phyloP scores from a whole-genome alignment of 2,797 vertebrate genomes.

The Nothura maculosa region DNA sequence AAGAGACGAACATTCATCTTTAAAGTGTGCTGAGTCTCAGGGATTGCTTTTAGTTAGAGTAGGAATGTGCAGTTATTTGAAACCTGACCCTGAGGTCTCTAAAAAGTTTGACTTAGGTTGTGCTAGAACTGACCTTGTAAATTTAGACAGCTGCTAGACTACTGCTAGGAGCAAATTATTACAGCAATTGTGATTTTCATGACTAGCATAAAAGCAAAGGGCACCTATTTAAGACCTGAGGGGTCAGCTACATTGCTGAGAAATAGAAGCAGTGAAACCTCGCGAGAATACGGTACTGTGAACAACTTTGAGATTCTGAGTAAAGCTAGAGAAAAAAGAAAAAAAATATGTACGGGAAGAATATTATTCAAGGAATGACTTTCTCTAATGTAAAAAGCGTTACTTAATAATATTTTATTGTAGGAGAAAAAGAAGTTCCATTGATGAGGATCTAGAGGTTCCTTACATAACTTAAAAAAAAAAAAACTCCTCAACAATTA shows the following conservation, averaged over 20 bases:
- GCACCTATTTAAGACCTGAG: constrained; percentile 49
- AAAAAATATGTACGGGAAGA: neutral
- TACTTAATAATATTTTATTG: neutral
- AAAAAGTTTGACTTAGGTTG: constrained; percentile 75
- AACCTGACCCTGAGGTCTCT: constrained; percentile 80
- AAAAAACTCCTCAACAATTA: neutral
- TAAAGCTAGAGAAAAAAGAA: neutral
- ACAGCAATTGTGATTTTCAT: constrained; percentile 73
- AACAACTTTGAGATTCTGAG: neutral
- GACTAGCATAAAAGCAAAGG: constrained; percentile 70
- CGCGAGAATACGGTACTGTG: neutral
- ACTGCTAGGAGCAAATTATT: constrained; percentile 79
- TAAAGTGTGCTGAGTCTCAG: constrained; percentile 71
- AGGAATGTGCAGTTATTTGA: constrained; percentile 83
- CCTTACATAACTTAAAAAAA: neutral
- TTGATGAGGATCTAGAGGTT: neutral
- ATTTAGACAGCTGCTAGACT: constrained; percentile 83
- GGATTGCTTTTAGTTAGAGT: constrained; percentile 80
- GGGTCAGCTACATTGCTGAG: constrained; percentile 62
- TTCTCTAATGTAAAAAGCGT: neutral
- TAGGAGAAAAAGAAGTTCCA: fast-evolving
- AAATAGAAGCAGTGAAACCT: constrained; percentile 3
- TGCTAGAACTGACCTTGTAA: constrained; percentile 80
- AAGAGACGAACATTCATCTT: constrained; percentile 80
- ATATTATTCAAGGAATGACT: neutral